Percentiles rank a stretch among this genome's conserved stretches.
phyloP scores from a whole-genome alignment of 53 echinoderm and acorn worm species.

The Pentamera pediparva region DNA sequence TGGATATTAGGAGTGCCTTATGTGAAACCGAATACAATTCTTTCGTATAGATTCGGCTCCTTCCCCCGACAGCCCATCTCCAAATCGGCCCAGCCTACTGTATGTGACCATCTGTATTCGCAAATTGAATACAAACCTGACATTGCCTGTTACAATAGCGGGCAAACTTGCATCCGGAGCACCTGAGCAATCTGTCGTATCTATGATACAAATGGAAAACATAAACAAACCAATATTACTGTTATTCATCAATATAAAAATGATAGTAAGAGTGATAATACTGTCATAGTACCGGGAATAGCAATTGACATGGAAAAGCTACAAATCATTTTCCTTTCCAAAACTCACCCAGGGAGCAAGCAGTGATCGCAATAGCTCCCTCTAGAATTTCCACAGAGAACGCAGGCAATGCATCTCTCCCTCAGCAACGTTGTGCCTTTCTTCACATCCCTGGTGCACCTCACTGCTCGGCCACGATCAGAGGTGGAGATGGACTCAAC shows the following conservation, averaged over 20 bases:
- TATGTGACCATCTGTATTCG: too few species aligned
- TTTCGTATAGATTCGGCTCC: too few species aligned
- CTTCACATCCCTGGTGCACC: conserved; percentile 33
- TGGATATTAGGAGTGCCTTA: too few species aligned
- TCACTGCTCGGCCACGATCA: conserved; percentile 48
- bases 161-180: conserved; percentile 69
- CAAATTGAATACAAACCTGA: conserved; percentile 47
- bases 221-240: too few species aligned
- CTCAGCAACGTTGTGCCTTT: conserved; percentile 50
- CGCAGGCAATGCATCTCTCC: conserved; percentile 56
- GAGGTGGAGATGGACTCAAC: conserved; percentile 39
- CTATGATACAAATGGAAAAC: conserved; percentile 1
- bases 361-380: conserved; percentile 57
- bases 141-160: conserved; percentile 60
- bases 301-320: too few species aligned
- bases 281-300: too few species aligned
- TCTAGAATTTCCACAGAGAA: conserved; percentile 39
- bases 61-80: too few species aligned
- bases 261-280: too few species aligned
- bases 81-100: too few species aligned
- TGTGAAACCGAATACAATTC: too few species aligned
- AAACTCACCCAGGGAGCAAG: conserved; percentile 45
- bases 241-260: too few species aligned
- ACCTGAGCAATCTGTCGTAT: conserved; percentile 42
- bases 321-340: too few species aligned